A percentile compares a stretch with the other conserved stretches of the same genome.
phyloP scores from a whole-genome alignment of 2,797 vertebrate genomes.

The Pteronotus mesoamericanus region DNA sequence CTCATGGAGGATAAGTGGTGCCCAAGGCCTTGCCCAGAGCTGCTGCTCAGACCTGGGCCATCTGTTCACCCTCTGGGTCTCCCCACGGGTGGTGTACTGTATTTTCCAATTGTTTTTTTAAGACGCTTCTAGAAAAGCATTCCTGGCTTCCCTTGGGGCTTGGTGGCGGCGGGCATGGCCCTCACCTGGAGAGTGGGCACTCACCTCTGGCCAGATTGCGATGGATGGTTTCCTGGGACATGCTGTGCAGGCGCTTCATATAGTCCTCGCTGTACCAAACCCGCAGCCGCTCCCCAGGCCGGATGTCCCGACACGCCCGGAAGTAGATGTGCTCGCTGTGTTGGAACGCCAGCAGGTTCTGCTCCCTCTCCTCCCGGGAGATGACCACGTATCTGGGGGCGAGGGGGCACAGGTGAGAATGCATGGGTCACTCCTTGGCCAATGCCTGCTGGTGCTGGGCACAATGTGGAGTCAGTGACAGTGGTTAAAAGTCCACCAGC shows the following conservation, averaged over 20 bases:
- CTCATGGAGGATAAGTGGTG: not conserved
- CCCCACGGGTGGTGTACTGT: fast-evolving
- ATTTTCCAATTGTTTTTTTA: not conserved
- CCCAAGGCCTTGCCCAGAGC: too few species aligned
- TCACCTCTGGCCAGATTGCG: conserved; percentile 90
- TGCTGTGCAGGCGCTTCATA: conserved; percentile 89
- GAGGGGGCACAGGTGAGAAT: conserved; percentile 64
- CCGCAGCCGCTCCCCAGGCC: conserved; percentile 88
- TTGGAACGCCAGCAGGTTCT: conserved; percentile 95
- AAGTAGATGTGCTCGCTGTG: conserved; percentile 92
- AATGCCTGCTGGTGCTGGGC: not conserved
- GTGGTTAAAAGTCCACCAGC: not conserved
- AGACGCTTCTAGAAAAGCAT: not conserved
- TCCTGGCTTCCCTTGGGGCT: not conserved
- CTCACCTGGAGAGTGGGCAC: not conserved
- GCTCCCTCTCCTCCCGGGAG: conserved; percentile 90
- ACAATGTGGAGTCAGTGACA: fast-evolving
- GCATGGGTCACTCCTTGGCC: not conserved
- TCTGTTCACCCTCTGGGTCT: not conserved
- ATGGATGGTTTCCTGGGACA: conserved; percentile 91
- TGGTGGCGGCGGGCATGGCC: fast-evolving
- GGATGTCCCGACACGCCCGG: conserved; percentile 87
- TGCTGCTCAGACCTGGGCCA: not conserved
- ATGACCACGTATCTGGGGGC: conserved; percentile 90
- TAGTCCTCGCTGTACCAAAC: conserved; percentile 97